These are phyloP conservation scores for Cephalopachus bancanus DNA, from an alignment of 2,797 vertebrate genomes.

Conservation along the genomic window DNA sequence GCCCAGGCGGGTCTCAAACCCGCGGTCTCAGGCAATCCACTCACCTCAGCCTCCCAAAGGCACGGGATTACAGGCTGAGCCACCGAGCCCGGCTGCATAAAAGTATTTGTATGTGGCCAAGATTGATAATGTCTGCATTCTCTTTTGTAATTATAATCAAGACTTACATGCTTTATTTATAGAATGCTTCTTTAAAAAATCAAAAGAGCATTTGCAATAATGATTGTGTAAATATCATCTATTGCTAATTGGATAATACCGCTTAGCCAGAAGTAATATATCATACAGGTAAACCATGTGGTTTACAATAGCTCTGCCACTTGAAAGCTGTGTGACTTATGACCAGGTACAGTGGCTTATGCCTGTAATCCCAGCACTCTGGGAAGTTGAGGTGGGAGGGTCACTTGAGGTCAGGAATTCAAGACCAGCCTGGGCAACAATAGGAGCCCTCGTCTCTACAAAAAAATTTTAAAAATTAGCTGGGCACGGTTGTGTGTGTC, in stretches of 20 bases:
- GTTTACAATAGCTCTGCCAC: slow-evolving; percentile 2
- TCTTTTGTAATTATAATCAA: slow-evolving; percentile 35
- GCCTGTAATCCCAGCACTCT: too few relatives aligned
- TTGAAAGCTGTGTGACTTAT: neutral
- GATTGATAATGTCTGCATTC: neutral
- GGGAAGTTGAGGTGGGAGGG: too few relatives aligned
- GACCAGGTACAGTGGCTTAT: too few relatives aligned
- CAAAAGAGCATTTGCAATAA: neutral
- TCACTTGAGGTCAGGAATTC: too few relatives aligned
- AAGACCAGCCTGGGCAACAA: too few relatives aligned
- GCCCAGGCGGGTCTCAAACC: too few relatives aligned
- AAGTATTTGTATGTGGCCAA: slow-evolving; percentile 40
- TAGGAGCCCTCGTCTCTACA: too few relatives aligned
- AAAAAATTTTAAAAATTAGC: too few relatives aligned
- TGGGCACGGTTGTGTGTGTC: too few relatives aligned
- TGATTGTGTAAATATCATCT: neutral
- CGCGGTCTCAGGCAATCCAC: too few relatives aligned
- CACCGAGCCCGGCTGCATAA: neutral
- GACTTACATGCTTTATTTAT: slow-evolving; percentile 15
- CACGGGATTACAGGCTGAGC: too few relatives aligned
- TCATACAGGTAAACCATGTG: neutral
- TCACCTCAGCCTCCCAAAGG: too few relatives aligned
- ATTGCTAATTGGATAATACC: neutral
- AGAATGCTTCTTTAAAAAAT: neutral
- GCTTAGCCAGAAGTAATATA: neutral